phyloP scores from a whole-genome alignment of 92 coral and sea anemone genomes.

The Zoanthus solanderi region DNA sequence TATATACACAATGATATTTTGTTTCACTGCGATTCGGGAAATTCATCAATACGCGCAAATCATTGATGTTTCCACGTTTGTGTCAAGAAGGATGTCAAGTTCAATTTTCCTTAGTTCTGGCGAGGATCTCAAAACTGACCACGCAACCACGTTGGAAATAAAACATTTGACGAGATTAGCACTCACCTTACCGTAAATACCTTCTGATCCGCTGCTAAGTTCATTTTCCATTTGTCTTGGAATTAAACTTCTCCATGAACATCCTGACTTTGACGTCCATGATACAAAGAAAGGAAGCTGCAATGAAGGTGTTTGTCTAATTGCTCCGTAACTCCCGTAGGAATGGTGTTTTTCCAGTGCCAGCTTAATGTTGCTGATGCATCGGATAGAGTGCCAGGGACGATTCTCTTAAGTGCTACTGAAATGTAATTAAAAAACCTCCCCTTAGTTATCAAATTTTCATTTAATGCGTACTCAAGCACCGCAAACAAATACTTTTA shows the following conservation, averaged over 20 bases:
- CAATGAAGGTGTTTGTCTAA: too few relatives aligned
- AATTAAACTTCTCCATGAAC: slow-evolving; percentile 12
- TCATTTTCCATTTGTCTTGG: slow-evolving; percentile 14
- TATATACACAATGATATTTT: background rate
- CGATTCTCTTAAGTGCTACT: too few relatives aligned
- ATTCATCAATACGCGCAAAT: background rate
- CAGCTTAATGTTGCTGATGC: too few relatives aligned
- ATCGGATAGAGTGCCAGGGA: too few relatives aligned
- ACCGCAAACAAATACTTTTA: background rate
- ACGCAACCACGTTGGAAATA: background rate
- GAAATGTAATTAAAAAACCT: too few relatives aligned
- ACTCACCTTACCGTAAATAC: background rate
- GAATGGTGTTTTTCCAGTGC: slow-evolving; percentile 9
- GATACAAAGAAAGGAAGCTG: slow-evolving; percentile 49
- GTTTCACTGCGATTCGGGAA: background rate
- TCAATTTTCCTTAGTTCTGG: background rate
- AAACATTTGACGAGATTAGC: background rate
- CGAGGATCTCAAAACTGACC: background rate
- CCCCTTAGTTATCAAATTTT: too few relatives aligned
- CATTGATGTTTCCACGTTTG: background rate
- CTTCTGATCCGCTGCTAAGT: background rate
- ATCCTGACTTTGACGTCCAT: slow-evolving; percentile 46
- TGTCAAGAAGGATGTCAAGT: background rate
- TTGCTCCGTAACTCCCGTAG: too few relatives aligned
- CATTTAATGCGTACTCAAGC: background rate